A percentile compares a stretch with the other conserved stretches of the same genome.
Conservation (phyloP, 1,140 invertebrate genomes). For the Spodoptera frugiperda region DNA sequence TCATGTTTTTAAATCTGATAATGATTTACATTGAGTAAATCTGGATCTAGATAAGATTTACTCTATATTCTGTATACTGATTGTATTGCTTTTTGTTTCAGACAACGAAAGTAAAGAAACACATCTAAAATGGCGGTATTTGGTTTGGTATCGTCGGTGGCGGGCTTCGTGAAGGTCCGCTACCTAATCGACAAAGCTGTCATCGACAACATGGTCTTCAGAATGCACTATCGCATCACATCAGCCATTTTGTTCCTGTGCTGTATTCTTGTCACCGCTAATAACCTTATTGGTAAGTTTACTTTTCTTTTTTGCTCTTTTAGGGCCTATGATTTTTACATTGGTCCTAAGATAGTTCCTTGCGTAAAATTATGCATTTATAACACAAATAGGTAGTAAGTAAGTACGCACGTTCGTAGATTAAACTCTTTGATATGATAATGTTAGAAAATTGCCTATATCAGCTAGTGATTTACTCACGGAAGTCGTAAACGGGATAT, state of each 20-base stretch:
- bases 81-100: slow-evolving; percentile 74
- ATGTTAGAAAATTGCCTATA: slow-evolving; percentile 22
- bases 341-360: background rate
- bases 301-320: background rate
- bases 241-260: slow-evolving; percentile 94
- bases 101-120: slow-evolving; percentile 56
- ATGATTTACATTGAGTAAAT: background rate
- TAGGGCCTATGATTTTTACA: background rate
- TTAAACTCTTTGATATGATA: background rate
- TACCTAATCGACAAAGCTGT: slow-evolving; percentile 94
- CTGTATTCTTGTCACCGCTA: slow-evolving; percentile 95
- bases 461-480: slow-evolving; percentile 32
- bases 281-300: slow-evolving; percentile 93
- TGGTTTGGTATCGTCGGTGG: slow-evolving; percentile 93
- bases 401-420: no score
- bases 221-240: slow-evolving; percentile 96
- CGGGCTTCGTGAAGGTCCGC: slow-evolving; percentile 94
- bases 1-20: background rate
- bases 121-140: slow-evolving; percentile 91
- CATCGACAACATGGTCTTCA: slow-evolving; percentile 96
- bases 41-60: background rate
- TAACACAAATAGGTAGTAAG: no score
- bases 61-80: background rate
- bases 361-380: background rate
- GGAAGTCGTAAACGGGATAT: slow-evolving; percentile 37